Base-by-base conservation (phyloP, 1,140 invertebrate species). In the Philaenus spumarius region DNA sequence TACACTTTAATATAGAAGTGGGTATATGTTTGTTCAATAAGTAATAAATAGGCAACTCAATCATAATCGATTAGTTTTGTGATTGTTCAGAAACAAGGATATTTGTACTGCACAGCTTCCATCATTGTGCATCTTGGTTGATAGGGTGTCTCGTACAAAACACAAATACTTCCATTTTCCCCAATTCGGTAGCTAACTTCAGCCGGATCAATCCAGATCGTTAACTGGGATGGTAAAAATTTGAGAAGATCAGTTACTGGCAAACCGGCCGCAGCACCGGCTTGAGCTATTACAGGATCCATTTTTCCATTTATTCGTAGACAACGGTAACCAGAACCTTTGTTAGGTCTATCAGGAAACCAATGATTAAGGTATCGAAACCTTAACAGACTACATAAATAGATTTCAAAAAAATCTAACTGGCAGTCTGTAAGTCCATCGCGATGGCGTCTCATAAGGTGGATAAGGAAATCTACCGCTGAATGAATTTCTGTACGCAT, bases 81-180 rank as follows among this genome's bases (percentile, higher is more conserved):
- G n/a, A n/a, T n/a, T n/a, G n/a, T n/a, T n/a, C n/a, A n/a, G n/a
- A n/a, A n/a, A n/a, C n/a, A n/a, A 23, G 43, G 43, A 15, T 9
- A 46, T 4, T 46, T 17, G 17, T 19, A 12, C 20, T 17, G 43
- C 2, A 23, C 17, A 12, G 43, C 17, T 4, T 12, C 11, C 17
- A 20, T 20, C 19, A 46, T 12, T 46, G 7, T 12, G 9, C 6
- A 17, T 15, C 3, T 4, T 17, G 17, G 17, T 15, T n/a, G 14
- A n/a, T 42, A 5, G 6, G 11, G 11, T 12, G 17, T 46, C 34
- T 40, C 52, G 19, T 40, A 54, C 9, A 54, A 22, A 2, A 83
- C 77, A 55, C 82, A 83, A 53, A 85, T 84, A 59, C 82, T 84
- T n/a, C 84, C 84, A 62, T 85, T 82, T 67, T 86, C 83, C 7